Base-by-base conservation (phyloP, 2,797 vertebrate species). In the Antennarius maculatus region DNA sequence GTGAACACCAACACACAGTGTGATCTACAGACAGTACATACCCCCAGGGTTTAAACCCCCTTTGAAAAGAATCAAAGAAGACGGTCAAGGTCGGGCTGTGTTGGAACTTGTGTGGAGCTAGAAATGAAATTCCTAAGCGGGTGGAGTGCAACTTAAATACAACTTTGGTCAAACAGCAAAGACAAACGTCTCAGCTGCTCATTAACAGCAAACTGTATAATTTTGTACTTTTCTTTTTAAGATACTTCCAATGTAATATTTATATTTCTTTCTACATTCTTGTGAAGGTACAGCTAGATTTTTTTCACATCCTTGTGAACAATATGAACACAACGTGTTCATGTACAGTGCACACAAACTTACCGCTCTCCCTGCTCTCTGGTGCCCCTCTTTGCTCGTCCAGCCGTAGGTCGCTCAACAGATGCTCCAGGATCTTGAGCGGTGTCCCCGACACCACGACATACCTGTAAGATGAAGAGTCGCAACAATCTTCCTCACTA, bases 341-440 rank as follows among this genome's bases (percentile, higher is more conserved):
- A 34, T 17, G 12, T 50, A 28, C 48, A 1, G 34, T 9, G 10
- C 68, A 1, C 28, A 64, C 28, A 77, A 55, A 72, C 93, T 92
- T 86, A 96, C 96, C 96, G 39, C 97, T 96, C 88, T 98, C 97
- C 92, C 96, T 95, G 93, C 95, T 88, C 84, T 93, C 92, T 2
- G 89, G 81, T 0, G 91, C 90, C 61, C 92, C 94, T 82, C 93
- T 92, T 62, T 92, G 91, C 70, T 97, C 94, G 46, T 98, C 97
- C 90, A 98, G 89, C 76, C 96, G 94, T 82, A 98, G 92, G 89
- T 97, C 96, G 75, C 96, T 96, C 69, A 99, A 91, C 60, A 99
- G 94, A 81, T 98, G 97, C 92, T 99, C 97, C 93, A 99, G 87
- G 91, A 99, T 98, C 92, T 98, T 99, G 81, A 98, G 96, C 0